phyloP scores from a whole-genome alignment of 2,113 vertebrate genomes.

The Pandion haliaetus region DNA sequence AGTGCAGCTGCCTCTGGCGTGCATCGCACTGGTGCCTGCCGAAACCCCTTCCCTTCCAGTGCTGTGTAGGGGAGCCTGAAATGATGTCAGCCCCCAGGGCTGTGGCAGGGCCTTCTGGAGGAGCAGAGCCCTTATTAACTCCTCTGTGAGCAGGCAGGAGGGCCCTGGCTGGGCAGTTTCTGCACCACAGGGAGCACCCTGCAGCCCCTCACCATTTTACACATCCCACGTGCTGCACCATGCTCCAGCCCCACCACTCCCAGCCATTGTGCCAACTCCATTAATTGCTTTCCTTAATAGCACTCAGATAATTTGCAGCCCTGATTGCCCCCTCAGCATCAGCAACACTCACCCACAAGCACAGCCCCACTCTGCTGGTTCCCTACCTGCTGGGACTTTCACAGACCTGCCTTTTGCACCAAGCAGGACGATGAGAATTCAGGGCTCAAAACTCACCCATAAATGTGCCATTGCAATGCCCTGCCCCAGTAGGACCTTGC shows the following conservation, averaged over 20 bases:
- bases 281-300: neutral
- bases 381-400: neutral
- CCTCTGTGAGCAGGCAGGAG: neutral
- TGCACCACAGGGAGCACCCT: rapidly evolving
- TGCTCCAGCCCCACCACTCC: neutral
- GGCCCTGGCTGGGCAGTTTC: neutral
- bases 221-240: neutral
- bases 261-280: neutral
- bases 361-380: neutral
- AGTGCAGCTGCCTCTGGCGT: neutral
- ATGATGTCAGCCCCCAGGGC: neutral
- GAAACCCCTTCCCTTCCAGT: neutral
- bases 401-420: neutral
- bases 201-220: neutral
- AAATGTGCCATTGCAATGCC: neutral
- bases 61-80: neutral
- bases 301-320: neutral
- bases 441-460: neutral
- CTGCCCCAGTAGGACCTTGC: neutral
- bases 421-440: neutral
- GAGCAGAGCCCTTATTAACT: neutral
- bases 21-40: neutral
- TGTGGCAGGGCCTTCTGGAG: neutral
- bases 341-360: neutral
- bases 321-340: neutral